Base-by-base conservation (phyloP, 2,888 invertebrate genomes). In the Antitype chi region DNA sequence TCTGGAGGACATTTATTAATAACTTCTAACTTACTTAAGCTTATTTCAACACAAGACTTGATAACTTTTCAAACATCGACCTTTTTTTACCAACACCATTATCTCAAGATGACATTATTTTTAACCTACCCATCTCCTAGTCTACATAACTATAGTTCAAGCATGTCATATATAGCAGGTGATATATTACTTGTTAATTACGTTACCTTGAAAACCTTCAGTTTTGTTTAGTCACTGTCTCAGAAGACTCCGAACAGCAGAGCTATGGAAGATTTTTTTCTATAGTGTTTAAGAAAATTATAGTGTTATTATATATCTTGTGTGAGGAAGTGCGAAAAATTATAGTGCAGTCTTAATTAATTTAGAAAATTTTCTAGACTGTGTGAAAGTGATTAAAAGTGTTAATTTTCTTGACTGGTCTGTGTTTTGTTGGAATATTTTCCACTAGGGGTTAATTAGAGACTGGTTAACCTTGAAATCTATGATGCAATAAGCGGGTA, bases 171-270 rank as follows among this genome's bases (percentile, higher is more conserved):
- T 70, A 70, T 53, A 49, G 47, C 43, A 76, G 28, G 59, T 85
- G 85, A 84, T 86, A 38, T 25, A 82, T 86, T 52, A 75, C 78
- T 11, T 52, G 85, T 57, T 86, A 87, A 87, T 87, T 87, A 25
- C 23, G 43, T 62, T 7, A 70, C 85, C 81, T 82, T 80, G 82
- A 71, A 43, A 71, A 1, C 25, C 32, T 64, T 76, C 64, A 78
- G 78, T 81, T 47, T 57, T 59, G 62, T 74, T 62, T 76, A 73
- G 38, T 38, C 53, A 52, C 23, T 11, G 59, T 38, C 38, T 38
- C 38, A 5, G 38, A 38, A 38, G 38, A 38, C 38, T 38, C 13
- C 3, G 38, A 28, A 9, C 63, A 32, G 28, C 20, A 78, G 73
- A 49, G 0, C 20, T 38, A 38, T 76, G 82, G 87, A 77, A 87